These are phyloP conservation scores for Neolamprologus brichardi DNA, from an alignment of 2,113 vertebrate genomes.

Conservation along the genomic window DNA sequence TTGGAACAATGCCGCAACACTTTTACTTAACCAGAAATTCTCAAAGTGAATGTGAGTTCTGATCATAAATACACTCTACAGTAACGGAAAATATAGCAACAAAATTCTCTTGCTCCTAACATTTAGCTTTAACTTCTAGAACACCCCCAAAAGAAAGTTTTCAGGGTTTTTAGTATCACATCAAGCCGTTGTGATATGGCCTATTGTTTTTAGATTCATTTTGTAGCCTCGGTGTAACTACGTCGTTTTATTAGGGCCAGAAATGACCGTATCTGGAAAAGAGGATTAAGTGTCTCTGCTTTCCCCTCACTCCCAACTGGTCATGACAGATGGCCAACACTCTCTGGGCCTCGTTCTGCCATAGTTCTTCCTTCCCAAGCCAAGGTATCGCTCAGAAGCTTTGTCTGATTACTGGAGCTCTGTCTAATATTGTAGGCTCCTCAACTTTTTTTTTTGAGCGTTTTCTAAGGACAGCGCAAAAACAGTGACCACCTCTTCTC, in stretches of 20 bases:
- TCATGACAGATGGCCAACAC: not conserved
- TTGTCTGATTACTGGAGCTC: not conserved
- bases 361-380: not conserved
- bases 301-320: not conserved
- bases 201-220: not conserved
- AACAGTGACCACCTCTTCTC: not conserved
- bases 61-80: not conserved
- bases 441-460: accelerated
- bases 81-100: not conserved
- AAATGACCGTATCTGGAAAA: not conserved
- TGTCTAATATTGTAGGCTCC: not conserved
- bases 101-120: not conserved
- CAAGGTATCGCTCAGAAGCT: not conserved
- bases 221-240: not conserved
- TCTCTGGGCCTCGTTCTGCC: not conserved
- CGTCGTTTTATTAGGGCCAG: not conserved
- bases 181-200: not conserved
- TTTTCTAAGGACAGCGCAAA: not conserved
- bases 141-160: not conserved
- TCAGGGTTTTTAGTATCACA: not conserved
- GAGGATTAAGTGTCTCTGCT: not conserved
- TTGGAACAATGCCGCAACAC: not conserved
- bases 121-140: not conserved
- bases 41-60: not conserved
- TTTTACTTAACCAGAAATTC: not conserved